Conservation (phyloP, 2,113 vertebrate genomes). For the Chloebia gouldiae region DNA sequence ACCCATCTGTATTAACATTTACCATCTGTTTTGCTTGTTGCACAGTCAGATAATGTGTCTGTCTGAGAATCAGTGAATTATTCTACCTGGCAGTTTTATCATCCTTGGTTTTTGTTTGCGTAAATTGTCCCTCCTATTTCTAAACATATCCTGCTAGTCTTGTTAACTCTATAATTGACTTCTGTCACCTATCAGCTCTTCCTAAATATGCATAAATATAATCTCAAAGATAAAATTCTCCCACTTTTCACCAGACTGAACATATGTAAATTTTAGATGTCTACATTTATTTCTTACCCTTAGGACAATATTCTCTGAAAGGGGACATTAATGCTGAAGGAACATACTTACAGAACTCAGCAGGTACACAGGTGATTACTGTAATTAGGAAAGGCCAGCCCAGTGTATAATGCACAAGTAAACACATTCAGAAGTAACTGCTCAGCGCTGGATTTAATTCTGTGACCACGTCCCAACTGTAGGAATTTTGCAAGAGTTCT, state of each 20-base stretch:
- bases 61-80: background rate
- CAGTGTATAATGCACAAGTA: background rate
- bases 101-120: background rate
- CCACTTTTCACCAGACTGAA: background rate
- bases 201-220: background rate
- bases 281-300: background rate
- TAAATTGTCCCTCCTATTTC: background rate
- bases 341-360: background rate
- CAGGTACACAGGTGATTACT: background rate
- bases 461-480: accelerated
- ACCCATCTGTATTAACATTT: background rate
- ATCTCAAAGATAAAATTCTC: slow-evolving; percentile 8
- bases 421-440: background rate
- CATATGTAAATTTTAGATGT: background rate
- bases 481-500: background rate
- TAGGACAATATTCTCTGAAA: slow-evolving; percentile 14
- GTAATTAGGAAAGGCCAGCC: background rate
- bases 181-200: background rate
- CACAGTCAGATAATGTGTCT: background rate
- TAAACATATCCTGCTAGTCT: background rate
- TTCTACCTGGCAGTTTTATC: background rate
- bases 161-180: background rate
- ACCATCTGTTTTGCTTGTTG: background rate
- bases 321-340: background rate
- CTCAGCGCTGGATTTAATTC: background rate